Evolutionary conservation across 23 tunicate species (phyloP), one percentile per base, ranked within the genome.

Genomic region (Phallusia fumigata): DNA sequence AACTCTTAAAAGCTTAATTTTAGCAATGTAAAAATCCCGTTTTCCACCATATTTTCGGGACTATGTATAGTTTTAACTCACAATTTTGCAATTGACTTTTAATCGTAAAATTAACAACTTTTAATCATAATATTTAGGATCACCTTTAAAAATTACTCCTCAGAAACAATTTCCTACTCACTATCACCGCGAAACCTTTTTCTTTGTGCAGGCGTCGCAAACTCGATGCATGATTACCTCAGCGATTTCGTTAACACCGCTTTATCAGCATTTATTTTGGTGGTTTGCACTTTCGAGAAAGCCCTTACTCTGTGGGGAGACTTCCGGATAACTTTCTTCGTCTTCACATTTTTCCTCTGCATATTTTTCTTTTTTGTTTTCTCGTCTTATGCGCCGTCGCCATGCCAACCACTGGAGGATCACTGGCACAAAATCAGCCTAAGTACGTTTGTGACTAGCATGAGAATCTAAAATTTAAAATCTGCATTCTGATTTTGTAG

Each of bases 291-390:
- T 19, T 86, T 80, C 52, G 90, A 86, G 58, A 86, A 86, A 53
- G 90, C 83, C 3, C 49, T 86, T 11, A 65, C 80, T 12, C 52
- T 86, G 26, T 30, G 47, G 53, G 82, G 78, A 31, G 90, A 65
- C 18, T 30, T 86, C 79, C 52, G 75, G 31, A 74, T 32, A 15
- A 36, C 73, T 2, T 86, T 80, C 33, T 86, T 73, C 75, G 19
- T 86, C n/a, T 65, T 73, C 75, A 79, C 90, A 26, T 80, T 86
- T 74, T 30, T 86, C 58, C 80, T 86, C 21, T 50, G 90, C 75
- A 79, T 86, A 32, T 21, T 86, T 13, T 86, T 50, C 64, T 73
- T 65, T 10, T 51, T 32, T 32, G 74, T 79, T 33, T 86, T 80
- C 33, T 49, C 84, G 13, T 64, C 72, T 33, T 80, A 83, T 11